A percentile compares a stretch with the other conserved stretches of the same genome.
These are phyloP conservation scores for Caerostris darwini DNA, from an alignment of 1,140 invertebrate species.

Conservation along the genomic window DNA sequence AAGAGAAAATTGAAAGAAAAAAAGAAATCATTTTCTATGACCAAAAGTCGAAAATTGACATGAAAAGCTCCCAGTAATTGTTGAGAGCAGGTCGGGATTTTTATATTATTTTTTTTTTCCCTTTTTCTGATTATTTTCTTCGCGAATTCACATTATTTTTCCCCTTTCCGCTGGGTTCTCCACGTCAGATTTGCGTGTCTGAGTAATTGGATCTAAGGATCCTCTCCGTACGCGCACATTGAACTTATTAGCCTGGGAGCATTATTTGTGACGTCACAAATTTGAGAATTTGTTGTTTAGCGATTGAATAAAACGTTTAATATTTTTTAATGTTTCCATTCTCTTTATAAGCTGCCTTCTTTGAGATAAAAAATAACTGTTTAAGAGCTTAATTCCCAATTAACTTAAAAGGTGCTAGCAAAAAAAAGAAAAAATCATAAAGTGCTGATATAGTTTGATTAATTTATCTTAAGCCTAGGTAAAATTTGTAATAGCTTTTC, in stretches of 20 bases:
- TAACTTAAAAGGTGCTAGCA: neutral
- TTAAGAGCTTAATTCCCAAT: neutral
- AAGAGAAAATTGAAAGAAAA: neutral
- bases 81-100: neutral
- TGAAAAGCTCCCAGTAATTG: conserved; percentile 51
- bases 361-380: neutral
- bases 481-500: no score
- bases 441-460: neutral
- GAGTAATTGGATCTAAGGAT: conserved; percentile 63
- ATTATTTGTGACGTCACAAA: conserved; percentile 63
- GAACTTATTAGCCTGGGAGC: conserved; percentile 60
- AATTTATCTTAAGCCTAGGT: neutral
- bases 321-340: neutral
- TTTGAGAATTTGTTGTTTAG: neutral
- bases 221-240: conserved; percentile 38
- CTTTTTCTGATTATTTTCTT: neutral
- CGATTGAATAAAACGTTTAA: conserved; percentile 36
- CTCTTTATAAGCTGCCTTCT: neutral
- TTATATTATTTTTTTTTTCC: conserved; percentile 1
- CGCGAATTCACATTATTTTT: conserved; percentile 15
- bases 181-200: conserved; percentile 44
- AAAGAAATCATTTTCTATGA: conserved; percentile 35
- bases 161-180: neutral
- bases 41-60: conserved; percentile 48
- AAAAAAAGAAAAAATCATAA: neutral